phyloP scores from a whole-genome alignment of 2,888 invertebrate genomes.

The Linnaemya vulpina region DNA sequence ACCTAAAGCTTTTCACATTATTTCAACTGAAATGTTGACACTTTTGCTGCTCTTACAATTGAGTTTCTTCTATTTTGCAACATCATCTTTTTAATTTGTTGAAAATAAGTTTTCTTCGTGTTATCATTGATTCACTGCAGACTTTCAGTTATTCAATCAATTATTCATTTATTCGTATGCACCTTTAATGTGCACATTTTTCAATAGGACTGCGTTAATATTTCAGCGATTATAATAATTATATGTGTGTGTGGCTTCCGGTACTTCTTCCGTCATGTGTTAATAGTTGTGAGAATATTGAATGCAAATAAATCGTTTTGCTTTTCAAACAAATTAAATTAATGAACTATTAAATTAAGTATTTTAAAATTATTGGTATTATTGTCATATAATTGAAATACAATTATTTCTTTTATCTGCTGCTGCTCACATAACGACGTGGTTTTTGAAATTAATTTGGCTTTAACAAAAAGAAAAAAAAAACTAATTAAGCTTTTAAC shows the following conservation, averaged over 20 bases:
- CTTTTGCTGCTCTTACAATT: slow-evolving; percentile 44
- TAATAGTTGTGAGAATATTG: slow-evolving; percentile 61
- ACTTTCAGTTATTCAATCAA: slow-evolving; percentile 48
- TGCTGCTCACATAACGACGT: too few relatives aligned
- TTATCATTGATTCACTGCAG: slow-evolving; percentile 31
- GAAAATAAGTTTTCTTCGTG: slow-evolving; percentile 18
- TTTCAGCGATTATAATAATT: slow-evolving; percentile 7
- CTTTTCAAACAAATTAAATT: not conserved
- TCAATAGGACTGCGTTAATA: not conserved
- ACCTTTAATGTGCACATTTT: slow-evolving; percentile 14
- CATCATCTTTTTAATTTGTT: slow-evolving; percentile 39
- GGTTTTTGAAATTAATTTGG: too few relatives aligned
- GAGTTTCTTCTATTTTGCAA: not conserved
- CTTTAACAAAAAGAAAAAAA: too few relatives aligned
- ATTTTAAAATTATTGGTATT: not conserved
- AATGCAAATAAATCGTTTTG: not conserved
- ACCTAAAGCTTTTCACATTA: slow-evolving; percentile 49
- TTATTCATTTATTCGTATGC: slow-evolving; percentile 38
- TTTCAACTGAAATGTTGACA: slow-evolving; percentile 53
- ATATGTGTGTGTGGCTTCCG: slow-evolving; percentile 6
- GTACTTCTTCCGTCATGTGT: not conserved
- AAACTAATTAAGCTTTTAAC: too few relatives aligned
- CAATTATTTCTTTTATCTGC: too few relatives aligned
- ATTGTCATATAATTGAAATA: not conserved
- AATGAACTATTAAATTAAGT: not conserved